Evolutionary conservation across 2,113 vertebrate genomes (phyloP).

Genomic region (Dermatemys mawii): DNA sequence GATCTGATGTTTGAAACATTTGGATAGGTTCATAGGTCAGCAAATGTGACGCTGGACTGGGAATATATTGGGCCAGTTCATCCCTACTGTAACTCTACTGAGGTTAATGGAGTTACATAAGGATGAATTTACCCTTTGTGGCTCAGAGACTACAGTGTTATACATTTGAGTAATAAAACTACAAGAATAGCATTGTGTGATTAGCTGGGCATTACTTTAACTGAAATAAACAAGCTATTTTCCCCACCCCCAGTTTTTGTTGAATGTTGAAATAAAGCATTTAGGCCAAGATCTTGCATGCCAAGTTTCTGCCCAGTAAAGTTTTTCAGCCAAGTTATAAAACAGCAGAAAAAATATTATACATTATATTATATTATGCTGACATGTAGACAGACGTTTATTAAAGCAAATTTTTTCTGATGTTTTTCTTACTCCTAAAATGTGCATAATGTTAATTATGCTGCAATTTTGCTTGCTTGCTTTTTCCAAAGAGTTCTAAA

Average conservation of each 20-base stretch:
- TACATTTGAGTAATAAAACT: not conserved
- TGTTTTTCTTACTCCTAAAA: not conserved
- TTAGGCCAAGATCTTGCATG: constrained; percentile 4
- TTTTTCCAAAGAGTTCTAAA: not conserved
- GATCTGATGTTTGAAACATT: not conserved
- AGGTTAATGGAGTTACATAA: not conserved
- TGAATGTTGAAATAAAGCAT: constrained; percentile 20
- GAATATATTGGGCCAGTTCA: not conserved
- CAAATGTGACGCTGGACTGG: not conserved
- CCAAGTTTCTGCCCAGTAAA: constrained; percentile 28
- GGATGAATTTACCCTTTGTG: not conserved
- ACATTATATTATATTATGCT: not conserved
- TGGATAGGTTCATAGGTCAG: not conserved
- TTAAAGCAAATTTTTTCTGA: constrained; percentile 12
- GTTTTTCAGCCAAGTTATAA: constrained; percentile 30
- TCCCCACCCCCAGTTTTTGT: not conserved
- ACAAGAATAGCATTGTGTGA: not conserved
- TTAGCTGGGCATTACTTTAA: not conserved
- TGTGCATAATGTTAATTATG: accelerated
- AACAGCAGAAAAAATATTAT: not conserved
- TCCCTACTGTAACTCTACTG: not conserved
- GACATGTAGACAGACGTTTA: not conserved
- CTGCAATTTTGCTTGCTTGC: not conserved
- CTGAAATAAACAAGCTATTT: not conserved
- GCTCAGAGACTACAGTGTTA: not conserved